These are phyloP conservation scores for Tetraodon nigroviridis DNA, from an alignment of 2,113 vertebrate species.

Conservation along the genomic window DNA sequence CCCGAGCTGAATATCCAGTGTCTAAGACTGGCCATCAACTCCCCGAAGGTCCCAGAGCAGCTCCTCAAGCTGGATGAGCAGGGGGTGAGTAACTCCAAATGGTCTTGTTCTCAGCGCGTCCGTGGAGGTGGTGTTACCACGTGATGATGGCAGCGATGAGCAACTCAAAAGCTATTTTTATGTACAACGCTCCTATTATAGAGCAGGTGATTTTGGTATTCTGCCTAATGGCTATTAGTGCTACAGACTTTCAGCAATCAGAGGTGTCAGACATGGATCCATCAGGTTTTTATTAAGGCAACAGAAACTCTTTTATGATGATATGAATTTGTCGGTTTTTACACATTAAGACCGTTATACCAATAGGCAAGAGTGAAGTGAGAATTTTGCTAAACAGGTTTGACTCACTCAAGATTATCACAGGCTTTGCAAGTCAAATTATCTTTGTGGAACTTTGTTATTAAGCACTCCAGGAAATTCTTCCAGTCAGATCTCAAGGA, in stretches of 20 bases:
- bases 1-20: constrained; percentile 91
- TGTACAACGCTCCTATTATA: constrained; percentile 37
- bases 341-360: neutral
- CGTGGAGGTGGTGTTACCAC: too few relatives aligned
- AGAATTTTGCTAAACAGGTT: constrained; percentile 27
- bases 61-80: constrained; percentile 95
- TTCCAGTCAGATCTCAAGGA: constrained; percentile 7
- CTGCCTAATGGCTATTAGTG: constrained; percentile 40
- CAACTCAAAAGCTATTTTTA: neutral
- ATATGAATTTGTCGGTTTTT: constrained; percentile 33
- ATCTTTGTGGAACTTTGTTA: constrained; percentile 13
- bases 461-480: constrained; percentile 6
- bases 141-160: neutral
- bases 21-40: constrained; percentile 85
- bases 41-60: constrained; percentile 89
- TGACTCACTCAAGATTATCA: constrained; percentile 18
- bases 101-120: neutral
- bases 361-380: constrained; percentile 23
- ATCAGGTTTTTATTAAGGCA: constrained; percentile 40
- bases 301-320: constrained; percentile 45
- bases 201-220: constrained; percentile 38
- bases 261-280: constrained; percentile 43
- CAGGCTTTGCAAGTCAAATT: constrained; percentile 12
- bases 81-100: constrained; percentile 78
- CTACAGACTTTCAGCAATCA: constrained; percentile 30